Percentiles rank a stretch among this genome's conserved stretches.
Conservation (phyloP, 2,797 vertebrate species). For the Orestias chungarensis region DNA sequence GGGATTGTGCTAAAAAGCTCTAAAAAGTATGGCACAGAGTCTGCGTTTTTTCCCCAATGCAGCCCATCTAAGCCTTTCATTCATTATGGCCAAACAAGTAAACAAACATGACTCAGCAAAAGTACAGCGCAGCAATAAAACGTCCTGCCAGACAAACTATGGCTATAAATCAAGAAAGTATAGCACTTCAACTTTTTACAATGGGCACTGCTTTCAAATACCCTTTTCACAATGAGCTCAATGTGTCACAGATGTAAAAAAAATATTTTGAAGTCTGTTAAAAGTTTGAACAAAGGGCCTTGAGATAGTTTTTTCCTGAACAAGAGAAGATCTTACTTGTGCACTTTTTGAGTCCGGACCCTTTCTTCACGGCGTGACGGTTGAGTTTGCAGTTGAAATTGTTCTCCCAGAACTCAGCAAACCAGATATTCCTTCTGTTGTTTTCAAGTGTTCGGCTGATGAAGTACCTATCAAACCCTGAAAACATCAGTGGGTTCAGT, state of each 20-base stretch:
- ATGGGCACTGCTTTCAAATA: slow-evolving; percentile 49
- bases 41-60: slow-evolving; percentile 39
- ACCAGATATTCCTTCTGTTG: slow-evolving; percentile 99
- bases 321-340: slow-evolving; percentile 88
- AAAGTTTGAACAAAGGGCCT: slow-evolving; percentile 48
- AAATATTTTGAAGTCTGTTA: slow-evolving; percentile 27
- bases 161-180: slow-evolving; percentile 45
- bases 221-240: slow-evolving; percentile 39
- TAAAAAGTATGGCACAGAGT: slow-evolving; percentile 43
- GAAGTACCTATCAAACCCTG: slow-evolving; percentile 98
- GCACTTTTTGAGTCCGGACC: slow-evolving; percentile 95
- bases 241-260: slow-evolving; percentile 47
- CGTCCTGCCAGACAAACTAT: slow-evolving; percentile 44
- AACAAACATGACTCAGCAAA: slow-evolving; percentile 63
- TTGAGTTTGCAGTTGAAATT: slow-evolving; percentile 98
- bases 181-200: slow-evolving; percentile 35
- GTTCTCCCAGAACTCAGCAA: slow-evolving; percentile 98
- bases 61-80: slow-evolving; percentile 38
- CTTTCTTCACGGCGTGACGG: slow-evolving; percentile 93
- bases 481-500: slow-evolving; percentile 49
- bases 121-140: slow-evolving; percentile 40
- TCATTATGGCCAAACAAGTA: slow-evolving; percentile 42
- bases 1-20: slow-evolving; percentile 34
- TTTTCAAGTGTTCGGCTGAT: slow-evolving; percentile 97
- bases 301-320: slow-evolving; percentile 28